Conservation (phyloP, 2,113 vertebrate species). For the Grus americana region DNA sequence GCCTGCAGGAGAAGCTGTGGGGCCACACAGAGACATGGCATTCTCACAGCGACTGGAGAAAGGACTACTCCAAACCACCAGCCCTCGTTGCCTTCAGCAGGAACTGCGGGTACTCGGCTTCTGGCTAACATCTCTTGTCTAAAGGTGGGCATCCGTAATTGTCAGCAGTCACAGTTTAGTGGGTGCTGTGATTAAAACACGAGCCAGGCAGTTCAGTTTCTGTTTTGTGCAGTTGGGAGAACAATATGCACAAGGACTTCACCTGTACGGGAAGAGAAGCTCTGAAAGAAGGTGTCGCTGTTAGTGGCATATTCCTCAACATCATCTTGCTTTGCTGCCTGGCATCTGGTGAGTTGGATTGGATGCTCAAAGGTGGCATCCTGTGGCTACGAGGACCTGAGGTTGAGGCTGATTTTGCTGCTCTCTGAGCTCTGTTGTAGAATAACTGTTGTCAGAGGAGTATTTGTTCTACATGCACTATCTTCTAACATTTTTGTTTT, state of each 20-base stretch:
- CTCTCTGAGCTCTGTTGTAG: neutral
- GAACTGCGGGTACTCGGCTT: neutral
- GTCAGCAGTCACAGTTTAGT: neutral
- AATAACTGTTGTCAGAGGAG: neutral
- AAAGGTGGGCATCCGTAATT: neutral
- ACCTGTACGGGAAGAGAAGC: neutral
- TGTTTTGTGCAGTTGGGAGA: neutral
- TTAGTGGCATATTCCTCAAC: neutral
- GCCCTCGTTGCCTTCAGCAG: neutral
- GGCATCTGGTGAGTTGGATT: neutral
- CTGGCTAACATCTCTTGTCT: neutral
- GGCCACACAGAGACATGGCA: neutral
- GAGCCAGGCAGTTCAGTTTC: neutral
- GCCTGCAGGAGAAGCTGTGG: neutral
- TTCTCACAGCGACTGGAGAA: neutral
- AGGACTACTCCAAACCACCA: neutral
- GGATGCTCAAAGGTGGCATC: neutral
- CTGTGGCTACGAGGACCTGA: neutral
- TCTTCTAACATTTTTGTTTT: slow-evolving; percentile 3
- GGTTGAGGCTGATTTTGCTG: neutral
- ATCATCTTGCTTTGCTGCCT: neutral
- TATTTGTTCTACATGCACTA: neutral
- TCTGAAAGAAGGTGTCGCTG: neutral
- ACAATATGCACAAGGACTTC: neutral
- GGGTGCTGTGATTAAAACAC: neutral